These are phyloP conservation scores for Panopea generosa DNA, from an alignment of 2,888 invertebrate genomes.

Conservation along the genomic window DNA sequence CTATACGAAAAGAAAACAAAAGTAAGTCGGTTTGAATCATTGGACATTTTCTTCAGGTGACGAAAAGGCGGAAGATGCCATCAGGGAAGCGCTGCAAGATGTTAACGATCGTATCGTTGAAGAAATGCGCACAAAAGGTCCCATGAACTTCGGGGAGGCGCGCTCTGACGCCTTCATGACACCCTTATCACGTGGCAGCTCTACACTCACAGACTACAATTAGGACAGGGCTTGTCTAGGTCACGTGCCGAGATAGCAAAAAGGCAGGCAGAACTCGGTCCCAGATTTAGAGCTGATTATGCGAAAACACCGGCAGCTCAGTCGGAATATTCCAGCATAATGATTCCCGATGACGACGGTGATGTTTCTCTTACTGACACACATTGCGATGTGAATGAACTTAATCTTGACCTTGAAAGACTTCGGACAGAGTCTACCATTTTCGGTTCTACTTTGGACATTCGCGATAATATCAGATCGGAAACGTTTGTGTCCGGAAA, in stretches of 20 bases:
- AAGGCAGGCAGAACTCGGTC: conserved; percentile 55
- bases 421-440: conserved; percentile 66
- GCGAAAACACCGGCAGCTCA: conserved; percentile 65
- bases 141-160: conserved; percentile 49
- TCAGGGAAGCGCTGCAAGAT: conserved; percentile 69
- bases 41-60: conserved; percentile 65
- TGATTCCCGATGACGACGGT: conserved; percentile 71
- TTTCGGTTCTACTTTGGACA: conserved; percentile 61
- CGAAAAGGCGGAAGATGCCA: conserved; percentile 67
- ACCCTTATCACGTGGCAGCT: conserved; percentile 49
- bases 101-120: conserved; percentile 69
- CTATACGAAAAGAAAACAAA: no score
- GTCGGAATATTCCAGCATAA: conserved; percentile 68
- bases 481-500: conserved; percentile 60
- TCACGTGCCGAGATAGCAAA: conserved; percentile 64
- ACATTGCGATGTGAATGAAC: conserved; percentile 56
- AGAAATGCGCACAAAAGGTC: conserved; percentile 65
- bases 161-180: conserved; percentile 52
- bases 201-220: conserved; percentile 52
- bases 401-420: conserved; percentile 66
- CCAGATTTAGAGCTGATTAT: conserved; percentile 59
- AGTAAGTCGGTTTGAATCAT: no score
- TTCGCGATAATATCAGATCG: conserved; percentile 54
- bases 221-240: conserved; percentile 49
- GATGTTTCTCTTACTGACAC: conserved; percentile 71